Percentiles rank a stretch among this genome's conserved stretches.
phyloP scores from a whole-genome alignment of 2,888 invertebrate species.

The Andrena minutula region DNA sequence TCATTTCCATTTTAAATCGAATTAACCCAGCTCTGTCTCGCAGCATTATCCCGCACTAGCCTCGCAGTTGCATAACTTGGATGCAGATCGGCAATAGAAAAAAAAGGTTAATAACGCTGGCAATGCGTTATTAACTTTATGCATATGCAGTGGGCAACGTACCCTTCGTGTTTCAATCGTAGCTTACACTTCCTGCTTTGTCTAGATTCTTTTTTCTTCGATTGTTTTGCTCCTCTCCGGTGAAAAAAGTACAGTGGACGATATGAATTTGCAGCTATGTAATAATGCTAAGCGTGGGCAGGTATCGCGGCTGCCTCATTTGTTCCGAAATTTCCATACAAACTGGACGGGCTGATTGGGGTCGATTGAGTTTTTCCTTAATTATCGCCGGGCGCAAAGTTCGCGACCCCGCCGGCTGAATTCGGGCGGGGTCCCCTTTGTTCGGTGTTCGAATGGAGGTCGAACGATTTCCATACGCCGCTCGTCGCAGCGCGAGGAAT shows the following conservation, averaged over 20 bases:
- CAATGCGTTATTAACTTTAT: background rate
- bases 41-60: background rate
- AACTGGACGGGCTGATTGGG: background rate
- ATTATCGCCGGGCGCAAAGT: background rate
- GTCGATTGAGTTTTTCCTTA: conserved; percentile 6
- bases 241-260: no score
- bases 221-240: background rate
- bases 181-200: background rate
- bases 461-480: conserved; percentile 10
- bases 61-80: background rate
- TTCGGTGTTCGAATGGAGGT: background rate
- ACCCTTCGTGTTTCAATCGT: no score
- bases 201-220: background rate
- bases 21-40: background rate
- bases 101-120: background rate
- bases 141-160: background rate
- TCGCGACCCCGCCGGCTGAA: background rate
- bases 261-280: background rate
- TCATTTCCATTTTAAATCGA: conserved; percentile 6
- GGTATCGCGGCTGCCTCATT: background rate
- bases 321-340: conserved; percentile 1
- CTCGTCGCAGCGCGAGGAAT: background rate
- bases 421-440: background rate
- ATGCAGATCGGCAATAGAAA: background rate
- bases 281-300: background rate